phyloP scores from a whole-genome alignment of 2,888 invertebrate genomes.

The Synergus itoensis region DNA sequence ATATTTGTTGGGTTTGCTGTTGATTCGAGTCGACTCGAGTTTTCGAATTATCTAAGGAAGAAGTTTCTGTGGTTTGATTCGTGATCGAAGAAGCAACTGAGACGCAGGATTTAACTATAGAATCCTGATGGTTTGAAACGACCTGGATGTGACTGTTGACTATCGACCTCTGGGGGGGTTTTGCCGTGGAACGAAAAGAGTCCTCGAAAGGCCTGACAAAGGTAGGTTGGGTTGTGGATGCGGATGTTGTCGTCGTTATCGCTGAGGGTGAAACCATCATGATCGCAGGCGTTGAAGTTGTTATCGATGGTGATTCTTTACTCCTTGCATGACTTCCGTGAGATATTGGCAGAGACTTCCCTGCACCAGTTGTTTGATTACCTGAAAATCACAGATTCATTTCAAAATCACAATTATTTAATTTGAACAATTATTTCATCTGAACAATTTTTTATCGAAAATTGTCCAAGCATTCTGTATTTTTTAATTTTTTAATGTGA shows the following conservation, averaged over 20 bases:
- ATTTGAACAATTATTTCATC: not conserved
- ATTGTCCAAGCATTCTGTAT: no score
- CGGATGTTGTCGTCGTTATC: constrained; percentile 48
- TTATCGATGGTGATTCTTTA: constrained; percentile 57
- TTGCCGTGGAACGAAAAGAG: constrained; percentile 71
- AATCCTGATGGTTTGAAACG: constrained; percentile 67
- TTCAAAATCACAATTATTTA: not conserved
- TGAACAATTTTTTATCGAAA: not conserved
- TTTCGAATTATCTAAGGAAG: constrained; percentile 34
- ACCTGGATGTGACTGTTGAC: constrained; percentile 68
- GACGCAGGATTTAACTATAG: constrained; percentile 56
- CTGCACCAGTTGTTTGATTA: constrained; percentile 58
- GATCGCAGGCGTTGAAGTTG: constrained; percentile 44
- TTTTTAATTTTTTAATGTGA: no score
- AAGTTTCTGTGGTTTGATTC: constrained; percentile 25
- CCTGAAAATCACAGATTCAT: constrained; percentile 7
- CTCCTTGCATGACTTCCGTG: constrained; percentile 56
- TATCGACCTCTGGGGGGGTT: constrained; percentile 65
- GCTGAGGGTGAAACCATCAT: constrained; percentile 36
- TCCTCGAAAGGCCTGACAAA: constrained; percentile 77
- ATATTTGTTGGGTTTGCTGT: constrained; percentile 57
- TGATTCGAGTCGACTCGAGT: constrained; percentile 45
- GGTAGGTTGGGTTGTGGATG: constrained; percentile 64
- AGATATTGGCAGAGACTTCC: constrained; percentile 62
- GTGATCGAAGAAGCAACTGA: constrained; percentile 37